Evolutionary conservation across 2,888 invertebrate species (phyloP).

Genomic region (Alviniconcha strummeri): DNA sequence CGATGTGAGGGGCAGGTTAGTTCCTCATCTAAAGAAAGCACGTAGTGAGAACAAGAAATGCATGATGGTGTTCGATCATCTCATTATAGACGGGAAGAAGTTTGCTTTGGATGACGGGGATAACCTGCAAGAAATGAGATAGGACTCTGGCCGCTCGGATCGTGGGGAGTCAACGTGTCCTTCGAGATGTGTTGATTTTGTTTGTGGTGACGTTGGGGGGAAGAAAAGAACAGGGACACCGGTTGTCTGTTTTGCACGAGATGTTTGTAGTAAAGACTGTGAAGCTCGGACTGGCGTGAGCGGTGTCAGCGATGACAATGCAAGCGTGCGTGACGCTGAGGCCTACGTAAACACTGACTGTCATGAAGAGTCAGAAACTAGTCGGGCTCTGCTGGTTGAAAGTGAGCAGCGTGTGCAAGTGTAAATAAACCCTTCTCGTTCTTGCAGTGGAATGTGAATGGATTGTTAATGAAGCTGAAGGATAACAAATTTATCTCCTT

Average conservation of each 20-base stretch:
- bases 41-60: background rate
- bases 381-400: too few relatives aligned
- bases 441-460: background rate
- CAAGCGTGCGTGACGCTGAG: background rate
- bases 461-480: background rate
- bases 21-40: constrained; percentile 6
- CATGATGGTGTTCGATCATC: background rate
- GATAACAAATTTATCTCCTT: background rate
- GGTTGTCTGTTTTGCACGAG: too few relatives aligned
- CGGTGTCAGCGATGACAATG: background rate
- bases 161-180: background rate
- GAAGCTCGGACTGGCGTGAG: too few relatives aligned
- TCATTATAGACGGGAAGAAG: constrained; percentile 6
- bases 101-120: background rate
- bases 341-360: background rate
- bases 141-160: background rate
- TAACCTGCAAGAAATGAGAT: background rate
- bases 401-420: too few relatives aligned
- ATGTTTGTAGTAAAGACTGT: too few relatives aligned
- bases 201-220: background rate
- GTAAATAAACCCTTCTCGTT: background rate
- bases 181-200: too few relatives aligned
- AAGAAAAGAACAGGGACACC: background rate
- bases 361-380: too few relatives aligned
- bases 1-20: background rate